Base-by-base conservation (phyloP, 2,797 vertebrate species). In the Hozukius guyotensis region DNA sequence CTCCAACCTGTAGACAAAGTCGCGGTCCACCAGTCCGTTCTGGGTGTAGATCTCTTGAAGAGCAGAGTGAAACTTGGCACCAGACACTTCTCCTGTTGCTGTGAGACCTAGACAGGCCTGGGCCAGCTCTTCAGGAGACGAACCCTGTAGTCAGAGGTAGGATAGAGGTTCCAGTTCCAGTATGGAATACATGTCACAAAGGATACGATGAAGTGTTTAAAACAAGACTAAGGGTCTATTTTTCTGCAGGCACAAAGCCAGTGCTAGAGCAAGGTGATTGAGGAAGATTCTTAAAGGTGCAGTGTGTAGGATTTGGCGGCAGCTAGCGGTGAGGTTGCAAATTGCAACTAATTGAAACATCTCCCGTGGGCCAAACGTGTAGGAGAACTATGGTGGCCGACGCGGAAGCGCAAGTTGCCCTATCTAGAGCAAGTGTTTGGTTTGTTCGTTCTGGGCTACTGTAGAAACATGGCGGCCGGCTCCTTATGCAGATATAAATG, bases 11-110 rank as follows among this genome's bases (percentile, higher is more conserved):
- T 71, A 76, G 71, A 77, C 78, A 63, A 93, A 94, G 82, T 95
- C 77, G 0, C 87, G 83, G 77, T 96, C 95, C 13, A 96, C 85
- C 32, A 93, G 65, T 22, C 91, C 89, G 0, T 96, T 94, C 88
- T 95, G 93, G 12, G 9, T 31, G 71, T 95, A 94, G 76, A 96
- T 95, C 27, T 95, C 77, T 77, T 95, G 94, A 46, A 96, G 89
- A 16, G 95, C 94, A 8, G 93, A 76, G 12, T 65, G 81, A 80
- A 96, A 96, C 80, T 94, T 95, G 57, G 92, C 93, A 0, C 93
- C 94, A 0, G 95, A 96, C 2, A 96, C 93, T 4, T 93, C 85
- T 59, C 95, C 96, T 27, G 78, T 90, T 24, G 92, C 92, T 34
- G 76, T 94, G 32, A 88, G 92, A 42, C 95, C 94, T 0, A 96